Evolutionary conservation across 2,797 vertebrate species (phyloP).

Genomic region (Acanthiza pusilla): DNA sequence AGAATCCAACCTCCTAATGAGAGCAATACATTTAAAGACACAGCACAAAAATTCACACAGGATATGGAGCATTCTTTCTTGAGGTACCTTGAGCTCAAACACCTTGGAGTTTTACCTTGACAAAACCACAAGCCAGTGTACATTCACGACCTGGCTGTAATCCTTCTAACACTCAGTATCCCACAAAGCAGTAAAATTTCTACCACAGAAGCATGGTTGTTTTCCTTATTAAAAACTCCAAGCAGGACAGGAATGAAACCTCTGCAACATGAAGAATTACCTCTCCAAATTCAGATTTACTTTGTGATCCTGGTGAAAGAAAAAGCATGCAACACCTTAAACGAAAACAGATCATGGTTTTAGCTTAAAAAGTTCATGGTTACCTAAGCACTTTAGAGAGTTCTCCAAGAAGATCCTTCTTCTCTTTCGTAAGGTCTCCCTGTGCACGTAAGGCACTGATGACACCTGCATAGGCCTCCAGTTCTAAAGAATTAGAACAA

Average conservation of each 20-base stretch:
- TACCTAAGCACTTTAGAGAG: constrained; percentile 97
- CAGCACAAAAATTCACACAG: not conserved
- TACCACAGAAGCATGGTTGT: not conserved
- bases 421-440: constrained; percentile 96
- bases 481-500: constrained; percentile 76
- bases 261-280: not conserved
- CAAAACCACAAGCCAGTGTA: not conserved
- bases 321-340: not conserved
- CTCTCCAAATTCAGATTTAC: not conserved
- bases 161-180: not conserved
- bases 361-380: constrained; percentile 8
- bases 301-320: accelerated
- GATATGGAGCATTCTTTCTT: not conserved
- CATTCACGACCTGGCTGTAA: not conserved
- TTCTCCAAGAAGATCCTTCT: constrained; percentile 95
- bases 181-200: not conserved
- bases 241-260: not conserved
- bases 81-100: not conserved
- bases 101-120: not conserved
- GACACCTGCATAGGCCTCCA: constrained; percentile 97
- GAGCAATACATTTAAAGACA: not conserved
- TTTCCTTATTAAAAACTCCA: not conserved
- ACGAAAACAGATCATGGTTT: not conserved
- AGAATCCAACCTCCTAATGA: not conserved
- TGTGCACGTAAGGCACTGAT: constrained; percentile 97